Base-by-base conservation (phyloP, 2,888 invertebrate genomes). In the Sinopyrophorus schimmeli region DNA sequence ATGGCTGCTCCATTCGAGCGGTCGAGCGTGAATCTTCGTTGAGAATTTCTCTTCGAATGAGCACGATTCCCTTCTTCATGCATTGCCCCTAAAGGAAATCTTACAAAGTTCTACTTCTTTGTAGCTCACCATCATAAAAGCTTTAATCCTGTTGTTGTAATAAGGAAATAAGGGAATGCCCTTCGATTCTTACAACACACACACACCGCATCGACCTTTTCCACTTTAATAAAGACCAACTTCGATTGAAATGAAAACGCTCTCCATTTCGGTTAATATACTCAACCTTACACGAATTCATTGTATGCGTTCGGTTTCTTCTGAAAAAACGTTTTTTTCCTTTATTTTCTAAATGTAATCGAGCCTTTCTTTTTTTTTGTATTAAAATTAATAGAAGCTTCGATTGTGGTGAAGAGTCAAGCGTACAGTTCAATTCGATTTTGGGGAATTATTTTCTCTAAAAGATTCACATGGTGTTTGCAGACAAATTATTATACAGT, bases 1-100 rank as follows among this genome's bases (percentile, higher is more conserved):
- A 57, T 55, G 57, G 47, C 47, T 47, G 58, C 54, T 47, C 54
- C 38, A 49, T 48, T 49, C 46, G 49, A 46, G 40, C 49, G 49
- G 48, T 42, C 49, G 53, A 49, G 53, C 53, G 49, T 49, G 52
- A 49, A 53, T 40, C 52, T 27, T 44, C 35, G 16, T 15, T 24
- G 38, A 35, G 35, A 3, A n/a, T 28, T 35, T 34, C 43, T 46
- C 50, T 46, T 28, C 44, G n/a, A 40, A 10, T 27, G 50, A 46
- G 35, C 47, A 35, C 27, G 47, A 47, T 35, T 47, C 35, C 18
- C 27, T 47, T 47, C 27, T 42, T 32, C 41, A 21, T 40, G 31
- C 24, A 42, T 17, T 41, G 17, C 32, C 32, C 32, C 9, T 17
- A 20, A 47, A 34, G 51, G 47, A 38, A 30, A 40, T 39, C 40